Percentiles rank a stretch among this genome's conserved stretches.
phyloP scores from a whole-genome alignment of 2,113 vertebrate genomes.

The Calcarius ornatus region DNA sequence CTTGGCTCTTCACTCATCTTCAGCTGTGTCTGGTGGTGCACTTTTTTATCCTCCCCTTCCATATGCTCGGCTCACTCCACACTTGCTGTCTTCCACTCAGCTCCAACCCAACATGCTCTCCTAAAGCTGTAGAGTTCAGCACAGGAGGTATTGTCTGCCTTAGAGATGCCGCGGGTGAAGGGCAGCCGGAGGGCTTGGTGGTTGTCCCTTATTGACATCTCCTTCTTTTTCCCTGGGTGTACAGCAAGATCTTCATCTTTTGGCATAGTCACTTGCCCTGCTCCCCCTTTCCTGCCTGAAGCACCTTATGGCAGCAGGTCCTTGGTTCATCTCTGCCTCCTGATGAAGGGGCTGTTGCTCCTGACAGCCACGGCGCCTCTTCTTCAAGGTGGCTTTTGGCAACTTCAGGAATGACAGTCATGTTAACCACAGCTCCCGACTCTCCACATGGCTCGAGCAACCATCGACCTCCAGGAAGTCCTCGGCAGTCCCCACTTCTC shows the following conservation, averaged over 20 bases:
- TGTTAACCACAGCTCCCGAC: not conserved
- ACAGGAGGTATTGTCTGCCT: not conserved
- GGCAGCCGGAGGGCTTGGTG: not conserved
- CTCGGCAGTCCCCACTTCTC: not conserved
- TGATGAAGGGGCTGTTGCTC: not conserved
- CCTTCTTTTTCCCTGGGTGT: not conserved
- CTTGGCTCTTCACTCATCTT: not conserved
- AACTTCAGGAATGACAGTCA: slow-evolving; percentile 18
- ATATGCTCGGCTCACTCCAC: not conserved
- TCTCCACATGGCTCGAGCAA: not conserved
- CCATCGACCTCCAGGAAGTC: not conserved
- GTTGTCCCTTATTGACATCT: not conserved
- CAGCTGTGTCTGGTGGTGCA: not conserved
- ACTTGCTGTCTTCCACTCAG: not conserved
- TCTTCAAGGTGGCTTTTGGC: slow-evolving; percentile 40
- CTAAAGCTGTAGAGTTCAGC: not conserved
- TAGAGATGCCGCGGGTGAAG: not conserved
- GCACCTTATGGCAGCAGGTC: slow-evolving; percentile 26
- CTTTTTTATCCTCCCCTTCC: not conserved
- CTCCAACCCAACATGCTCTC: not conserved
- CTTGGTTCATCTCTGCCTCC: slow-evolving; percentile 30
- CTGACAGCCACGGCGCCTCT: not conserved
- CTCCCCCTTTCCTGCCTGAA: slow-evolving; percentile 37
- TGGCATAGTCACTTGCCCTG: slow-evolving; percentile 9
- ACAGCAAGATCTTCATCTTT: slow-evolving; percentile 13